Base-by-base conservation (phyloP, 2,888 invertebrate genomes). In the Acholoe squamosa region DNA sequence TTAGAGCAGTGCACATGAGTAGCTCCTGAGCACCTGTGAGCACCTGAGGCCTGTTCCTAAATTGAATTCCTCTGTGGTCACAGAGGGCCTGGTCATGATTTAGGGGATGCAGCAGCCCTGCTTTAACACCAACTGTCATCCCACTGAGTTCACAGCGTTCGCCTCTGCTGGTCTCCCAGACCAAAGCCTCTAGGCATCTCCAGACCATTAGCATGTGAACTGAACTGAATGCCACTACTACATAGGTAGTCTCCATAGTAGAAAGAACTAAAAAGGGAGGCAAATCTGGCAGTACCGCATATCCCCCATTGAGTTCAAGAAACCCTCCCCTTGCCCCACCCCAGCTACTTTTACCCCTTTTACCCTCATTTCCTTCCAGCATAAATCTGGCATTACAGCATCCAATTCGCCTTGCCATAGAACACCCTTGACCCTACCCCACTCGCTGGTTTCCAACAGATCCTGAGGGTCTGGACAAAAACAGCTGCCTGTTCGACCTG, bases 21-120 rank as follows among this genome's bases (percentile, higher is more conserved):
- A 61, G 61, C 61, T 61, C 61, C 61, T 61, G 61, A 61, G 61
- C 61, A 61, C 61, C 61, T 61, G 61, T 61, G 61, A 61, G 61
- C 61, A 61, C 22, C 61, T 61, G 22, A 19, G 61, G n/a, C 61
- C n/a, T 19, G 61, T n/a, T 61, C 61, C n/a, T 61, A 19, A 61
- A 61, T 61, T n/a, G 19, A 19, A 61, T 61, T 61, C 19, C 61
- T 19, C 61, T n/a, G 5, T n/a, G 61, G 22, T 3, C 61, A 61
- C 5, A 19, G 61, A 3, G n/a, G 12, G 61, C 14, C 61, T 61
- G 61, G 61, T n/a, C 19, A n/a, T 61, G 61, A 61, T 61, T 61
- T n/a, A 61, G 61, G 61, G 61, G 61, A n/a, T 61, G 61, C 61
- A 43, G 43, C 61, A 3, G 3, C 61, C n/a, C n/a, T n/a, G 61